These are phyloP conservation scores for Rhogogaster chlorosoma DNA, from an alignment of 2,888 invertebrate genomes.

Conservation along the genomic window DNA sequence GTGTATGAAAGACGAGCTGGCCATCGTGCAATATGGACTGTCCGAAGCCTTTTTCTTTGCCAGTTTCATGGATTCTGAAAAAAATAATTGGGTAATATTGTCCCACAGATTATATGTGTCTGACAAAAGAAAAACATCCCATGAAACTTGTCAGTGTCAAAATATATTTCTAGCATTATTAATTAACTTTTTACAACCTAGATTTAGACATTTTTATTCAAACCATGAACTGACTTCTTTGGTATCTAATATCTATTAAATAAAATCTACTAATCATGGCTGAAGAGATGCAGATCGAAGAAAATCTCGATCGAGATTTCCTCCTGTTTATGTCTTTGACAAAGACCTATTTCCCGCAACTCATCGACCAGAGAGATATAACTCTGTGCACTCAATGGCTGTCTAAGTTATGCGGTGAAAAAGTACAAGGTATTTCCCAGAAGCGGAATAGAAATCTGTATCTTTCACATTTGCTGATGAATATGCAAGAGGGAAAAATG, in stretches of 20 bases:
- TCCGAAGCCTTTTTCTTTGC: slow-evolving; percentile 94
- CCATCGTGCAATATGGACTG: slow-evolving; percentile 95
- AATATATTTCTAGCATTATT: slow-evolving; percentile 44
- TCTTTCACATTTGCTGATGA: slow-evolving; percentile 76
- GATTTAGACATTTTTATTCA: slow-evolving; percentile 19
- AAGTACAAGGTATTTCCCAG: slow-evolving; percentile 68
- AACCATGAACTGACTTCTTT: slow-evolving; percentile 31
- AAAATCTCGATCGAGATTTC: slow-evolving; percentile 75
- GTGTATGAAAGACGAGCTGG: slow-evolving; percentile 93
- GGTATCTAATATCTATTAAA: background rate
- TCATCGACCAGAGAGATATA: slow-evolving; percentile 64
- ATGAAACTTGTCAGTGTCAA: slow-evolving; percentile 40
- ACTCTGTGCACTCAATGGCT: slow-evolving; percentile 73
- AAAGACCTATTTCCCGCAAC: slow-evolving; percentile 66
- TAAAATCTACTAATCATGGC: slow-evolving; percentile 55
- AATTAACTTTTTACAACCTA: slow-evolving; percentile 15
- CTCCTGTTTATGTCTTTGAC: slow-evolving; percentile 77
- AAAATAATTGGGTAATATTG: slow-evolving; percentile 59
- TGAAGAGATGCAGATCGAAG: slow-evolving; percentile 55
- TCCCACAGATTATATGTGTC: background rate
- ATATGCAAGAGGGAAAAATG: slow-evolving; percentile 76
- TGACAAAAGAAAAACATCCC: slow-evolving; percentile 28
- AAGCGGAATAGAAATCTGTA: slow-evolving; percentile 78
- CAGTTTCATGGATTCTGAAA: slow-evolving; percentile 85
- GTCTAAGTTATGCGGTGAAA: slow-evolving; percentile 75